Evolutionary conservation across 2,888 invertebrate species (phyloP).

Genomic region (Micropterix aruncella): DNA sequence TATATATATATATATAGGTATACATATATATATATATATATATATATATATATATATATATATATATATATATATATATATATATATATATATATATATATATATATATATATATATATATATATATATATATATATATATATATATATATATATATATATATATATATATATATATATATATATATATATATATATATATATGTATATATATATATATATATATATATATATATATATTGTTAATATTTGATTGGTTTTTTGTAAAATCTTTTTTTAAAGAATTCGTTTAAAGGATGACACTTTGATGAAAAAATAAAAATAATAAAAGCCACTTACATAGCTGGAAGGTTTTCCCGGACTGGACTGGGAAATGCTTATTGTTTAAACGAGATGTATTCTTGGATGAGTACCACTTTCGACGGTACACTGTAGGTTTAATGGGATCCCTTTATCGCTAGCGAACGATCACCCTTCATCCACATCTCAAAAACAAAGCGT

Average conservation of each 20-base stretch:
- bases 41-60: neutral
- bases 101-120: neutral
- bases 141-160: neutral
- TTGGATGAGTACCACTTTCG: no score
- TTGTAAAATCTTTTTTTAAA: no score
- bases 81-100: neutral
- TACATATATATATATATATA: neutral
- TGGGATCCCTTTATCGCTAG: no score
- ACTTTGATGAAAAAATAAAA: no score
- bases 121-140: neutral
- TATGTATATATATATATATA: constrained; percentile 1
- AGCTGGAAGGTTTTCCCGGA: no score
- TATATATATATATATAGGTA: neutral
- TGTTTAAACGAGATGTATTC: no score
- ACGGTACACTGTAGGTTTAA: no score
- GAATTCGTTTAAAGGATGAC: no score
- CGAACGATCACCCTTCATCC: no score
- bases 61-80: neutral
- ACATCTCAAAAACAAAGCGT: no score
- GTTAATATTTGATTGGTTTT: constrained; percentile 1
- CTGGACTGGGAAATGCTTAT: no score
- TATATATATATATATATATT: neutral
- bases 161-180: constrained; percentile 1
- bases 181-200: neutral
- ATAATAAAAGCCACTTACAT: no score